Conservation (phyloP, 2,113 vertebrate species). For the Gadus macrocephalus region DNA sequence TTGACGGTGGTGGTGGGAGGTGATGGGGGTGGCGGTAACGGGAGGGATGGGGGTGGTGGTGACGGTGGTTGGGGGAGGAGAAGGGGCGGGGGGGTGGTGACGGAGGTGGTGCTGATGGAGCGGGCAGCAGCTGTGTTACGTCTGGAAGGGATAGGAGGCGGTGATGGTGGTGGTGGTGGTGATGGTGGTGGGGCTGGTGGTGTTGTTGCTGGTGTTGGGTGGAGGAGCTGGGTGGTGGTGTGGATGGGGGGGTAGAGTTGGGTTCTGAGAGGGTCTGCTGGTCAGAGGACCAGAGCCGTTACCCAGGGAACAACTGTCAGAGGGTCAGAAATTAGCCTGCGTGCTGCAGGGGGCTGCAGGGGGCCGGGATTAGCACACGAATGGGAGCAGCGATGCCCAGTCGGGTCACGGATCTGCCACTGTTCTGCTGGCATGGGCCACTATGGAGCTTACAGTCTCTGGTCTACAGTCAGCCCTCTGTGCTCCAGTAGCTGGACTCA, state of each 20-base stretch:
- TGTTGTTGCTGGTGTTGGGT: neutral
- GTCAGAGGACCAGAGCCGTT: slow-evolving; percentile 45
- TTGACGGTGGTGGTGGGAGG: too few relatives aligned
- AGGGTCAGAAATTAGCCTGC: slow-evolving; percentile 11
- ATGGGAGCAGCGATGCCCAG: slow-evolving; percentile 44
- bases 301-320: neutral
- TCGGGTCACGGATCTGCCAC: slow-evolving; percentile 32
- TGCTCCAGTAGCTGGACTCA: slow-evolving; percentile 28
- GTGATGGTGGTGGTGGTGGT: neutral
- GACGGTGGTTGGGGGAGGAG: too few relatives aligned
- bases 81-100: too few relatives aligned
- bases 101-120: too few relatives aligned
- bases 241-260: neutral
- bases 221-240: too few relatives aligned
- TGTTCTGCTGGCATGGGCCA: slow-evolving; percentile 20
- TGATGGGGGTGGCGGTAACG: too few relatives aligned
- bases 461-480: slow-evolving; percentile 6
- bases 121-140: neutral
- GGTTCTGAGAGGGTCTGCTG: slow-evolving; percentile 32
- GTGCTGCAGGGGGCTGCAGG: slow-evolving; percentile 29
- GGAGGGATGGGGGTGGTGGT: too few relatives aligned
- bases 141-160: neutral
- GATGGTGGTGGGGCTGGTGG: neutral
- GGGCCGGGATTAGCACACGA: slow-evolving; percentile 56
- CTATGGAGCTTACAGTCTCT: too few relatives aligned